phyloP scores from a whole-genome alignment of 2,888 invertebrate species.

The Apamea anceps region DNA sequence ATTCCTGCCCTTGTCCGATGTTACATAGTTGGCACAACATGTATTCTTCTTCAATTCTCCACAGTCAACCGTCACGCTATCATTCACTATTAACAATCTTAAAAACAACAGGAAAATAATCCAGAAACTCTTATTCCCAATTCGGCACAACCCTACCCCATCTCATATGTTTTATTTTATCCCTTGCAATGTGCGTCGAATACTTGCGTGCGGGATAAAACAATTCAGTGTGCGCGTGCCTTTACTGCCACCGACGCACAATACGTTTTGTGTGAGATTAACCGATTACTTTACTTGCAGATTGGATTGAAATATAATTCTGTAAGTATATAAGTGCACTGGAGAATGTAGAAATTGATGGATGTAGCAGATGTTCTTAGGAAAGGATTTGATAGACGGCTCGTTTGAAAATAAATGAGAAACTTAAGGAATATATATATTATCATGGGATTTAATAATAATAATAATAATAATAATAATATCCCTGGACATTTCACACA shows the following conservation, averaged over 20 bases:
- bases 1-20: neutral
- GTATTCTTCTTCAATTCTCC: neutral
- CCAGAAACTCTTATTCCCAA: too few relatives aligned
- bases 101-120: neutral
- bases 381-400: neutral
- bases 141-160: slow-evolving; percentile 70
- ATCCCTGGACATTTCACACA: too few relatives aligned
- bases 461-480: too few relatives aligned
- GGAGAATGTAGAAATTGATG: slow-evolving; percentile 39
- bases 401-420: slow-evolving; percentile 50
- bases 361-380: slow-evolving; percentile 28
- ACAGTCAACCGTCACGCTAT: neutral
- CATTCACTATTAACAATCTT: neutral
- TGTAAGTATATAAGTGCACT: slow-evolving; percentile 48
- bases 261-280: slow-evolving; percentile 77
- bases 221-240: slow-evolving; percentile 84
- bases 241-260: slow-evolving; percentile 63
- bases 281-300: slow-evolving; percentile 80
- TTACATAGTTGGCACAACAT: neutral
- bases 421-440: neutral
- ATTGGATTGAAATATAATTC: slow-evolving; percentile 76
- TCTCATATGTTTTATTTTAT: slow-evolving; percentile 81
- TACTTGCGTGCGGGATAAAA: slow-evolving; percentile 81
- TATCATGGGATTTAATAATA: too few relatives aligned
- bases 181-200: slow-evolving; percentile 80